Evolutionary conservation across 2,888 invertebrate genomes (phyloP), one percentile per base, ranked within the genome.

Genomic region (Andrena flavipes): DNA sequence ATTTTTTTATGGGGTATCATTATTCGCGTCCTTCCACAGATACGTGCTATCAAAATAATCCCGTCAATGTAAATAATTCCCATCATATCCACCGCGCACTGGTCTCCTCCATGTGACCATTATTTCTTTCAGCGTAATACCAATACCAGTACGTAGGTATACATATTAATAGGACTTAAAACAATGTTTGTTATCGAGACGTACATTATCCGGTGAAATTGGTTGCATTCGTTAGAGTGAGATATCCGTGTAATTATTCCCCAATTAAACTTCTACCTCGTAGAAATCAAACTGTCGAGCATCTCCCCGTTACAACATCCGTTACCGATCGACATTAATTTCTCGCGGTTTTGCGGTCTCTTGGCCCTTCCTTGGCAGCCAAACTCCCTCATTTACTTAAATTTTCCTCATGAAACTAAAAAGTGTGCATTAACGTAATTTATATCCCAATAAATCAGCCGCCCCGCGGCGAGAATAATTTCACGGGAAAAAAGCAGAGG

Each of bases 371-470:
- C 69, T 75, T 70, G 64, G 33, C 63, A 62, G 42, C 56, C 35
- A 60, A 63, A 65, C 80, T 49, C 78, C 76, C 71, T 77, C 82
- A 56, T 80, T 70, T 71, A 76, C 80, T 84, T 77, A 82, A 86
- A 88, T 88, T 85, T 83, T 81, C 69, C 82, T 78, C 84, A 82
- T 80, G 84, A 85, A 83, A 87, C 82, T 80, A 87, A 88, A 86
- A 85, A 86, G 76, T 84, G 78, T 80, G 77, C 79, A 83, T 88
- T 87, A 84, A 80, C 72, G 84, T 90, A 89, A 90, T 90, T 89
- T 90, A 90, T 88, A 76, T 70, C 74, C 71, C 87, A 72, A 90
- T 90, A 90, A 89, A 90, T 90, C 88, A 90, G 78, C 74, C 71
- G 48, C 51, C 48, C 71, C 76, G 59, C 73, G 79, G 76, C 80